Conservation (phyloP, 2,888 invertebrate species). For the Tetragonula carbonaria region DNA sequence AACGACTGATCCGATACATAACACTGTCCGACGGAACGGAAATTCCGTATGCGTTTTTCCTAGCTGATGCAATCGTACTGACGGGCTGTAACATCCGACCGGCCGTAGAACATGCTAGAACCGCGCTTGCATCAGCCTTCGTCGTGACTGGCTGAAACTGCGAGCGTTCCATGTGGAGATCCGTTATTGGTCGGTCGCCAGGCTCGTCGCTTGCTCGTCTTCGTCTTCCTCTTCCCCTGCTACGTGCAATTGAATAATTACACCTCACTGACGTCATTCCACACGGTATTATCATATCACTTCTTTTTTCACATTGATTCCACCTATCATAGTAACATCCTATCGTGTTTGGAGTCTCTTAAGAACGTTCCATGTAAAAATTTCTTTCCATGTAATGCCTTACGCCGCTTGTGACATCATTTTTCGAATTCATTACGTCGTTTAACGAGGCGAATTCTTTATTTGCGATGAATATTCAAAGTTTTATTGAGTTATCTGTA, state of each 20-base stretch:
- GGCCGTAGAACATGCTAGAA: constrained; percentile 24
- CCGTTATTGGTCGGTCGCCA: constrained; percentile 58
- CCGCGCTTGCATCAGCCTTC: not conserved
- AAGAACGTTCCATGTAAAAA: not conserved
- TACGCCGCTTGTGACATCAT: not conserved
- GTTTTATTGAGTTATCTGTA: not conserved
- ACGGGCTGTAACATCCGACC: constrained; percentile 34
- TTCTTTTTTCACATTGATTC: constrained; percentile 8
- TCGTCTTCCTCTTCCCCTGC: constrained; percentile 3
- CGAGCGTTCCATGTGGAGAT: constrained; percentile 42
- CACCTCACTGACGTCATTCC: constrained; percentile 40
- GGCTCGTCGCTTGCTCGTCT: not conserved
- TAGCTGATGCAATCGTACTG: constrained; percentile 58
- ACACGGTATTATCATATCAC: constrained; percentile 19
- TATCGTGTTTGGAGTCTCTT: not conserved
- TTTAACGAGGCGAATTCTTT: not conserved
- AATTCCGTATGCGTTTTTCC: constrained; percentile 1
- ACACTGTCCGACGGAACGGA: constrained; percentile 1
- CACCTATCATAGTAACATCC: constrained; percentile 14
- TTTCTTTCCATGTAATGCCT: no score
- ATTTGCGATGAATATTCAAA: not conserved
- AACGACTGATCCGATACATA: constrained; percentile 46
- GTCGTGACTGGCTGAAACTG: constrained; percentile 38
- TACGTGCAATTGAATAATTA: not conserved
- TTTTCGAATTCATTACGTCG: not conserved